phyloP scores from a whole-genome alignment of 2,888 invertebrate species.

The Ectemnius lituratus region DNA sequence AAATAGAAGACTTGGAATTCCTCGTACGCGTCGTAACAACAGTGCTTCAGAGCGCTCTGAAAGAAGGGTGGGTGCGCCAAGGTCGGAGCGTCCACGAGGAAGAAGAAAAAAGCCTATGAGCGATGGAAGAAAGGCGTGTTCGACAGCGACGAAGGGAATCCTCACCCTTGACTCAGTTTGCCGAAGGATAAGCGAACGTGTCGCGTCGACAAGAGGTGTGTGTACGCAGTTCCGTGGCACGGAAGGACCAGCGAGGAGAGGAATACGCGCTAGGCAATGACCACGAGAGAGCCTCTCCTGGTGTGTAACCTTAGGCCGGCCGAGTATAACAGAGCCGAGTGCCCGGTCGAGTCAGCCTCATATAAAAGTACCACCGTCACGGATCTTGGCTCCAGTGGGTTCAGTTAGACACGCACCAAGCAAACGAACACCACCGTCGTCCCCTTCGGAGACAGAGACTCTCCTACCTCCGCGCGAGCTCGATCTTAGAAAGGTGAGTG shows the following conservation, averaged over 20 bases:
- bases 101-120: not conserved
- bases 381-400: slow-evolving; percentile 56
- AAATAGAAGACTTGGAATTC: too few species aligned
- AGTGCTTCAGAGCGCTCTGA: too few species aligned
- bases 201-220: slow-evolving; percentile 43
- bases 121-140: slow-evolving; percentile 16
- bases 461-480: too few species aligned
- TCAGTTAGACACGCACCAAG: slow-evolving; percentile 65
- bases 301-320: slow-evolving; percentile 56
- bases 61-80: not conserved
- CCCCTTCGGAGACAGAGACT: too few species aligned
- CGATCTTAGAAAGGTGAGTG: slow-evolving; percentile 38
- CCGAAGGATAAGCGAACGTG: slow-evolving; percentile 22
- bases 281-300: slow-evolving; percentile 46
- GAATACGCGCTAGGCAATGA: slow-evolving; percentile 36
- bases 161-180: slow-evolving; percentile 57
- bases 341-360: slow-evolving; percentile 27
- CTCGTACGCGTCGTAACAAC: too few species aligned
- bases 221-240: slow-evolving; percentile 2
- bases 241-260: slow-evolving; percentile 12
- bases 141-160: slow-evolving; percentile 19
- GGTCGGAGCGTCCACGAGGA: not conserved
- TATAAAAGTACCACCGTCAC: slow-evolving; percentile 71
- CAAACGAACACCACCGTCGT: too few species aligned
- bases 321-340: not conserved